phyloP scores from a whole-genome alignment of 2,113 vertebrate genomes.

The Ailuropoda melanoleuca region DNA sequence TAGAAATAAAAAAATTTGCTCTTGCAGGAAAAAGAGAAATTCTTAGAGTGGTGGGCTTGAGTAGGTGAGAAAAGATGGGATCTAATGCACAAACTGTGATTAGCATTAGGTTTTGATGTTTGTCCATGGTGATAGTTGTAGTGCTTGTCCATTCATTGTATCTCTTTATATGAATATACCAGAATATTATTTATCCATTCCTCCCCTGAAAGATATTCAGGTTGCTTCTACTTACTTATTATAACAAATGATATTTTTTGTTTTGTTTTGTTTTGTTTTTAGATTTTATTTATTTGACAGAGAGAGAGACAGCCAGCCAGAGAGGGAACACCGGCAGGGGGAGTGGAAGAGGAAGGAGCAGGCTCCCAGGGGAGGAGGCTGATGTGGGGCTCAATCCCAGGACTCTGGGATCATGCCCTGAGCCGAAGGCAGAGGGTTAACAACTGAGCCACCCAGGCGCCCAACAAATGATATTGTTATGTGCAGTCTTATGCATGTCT shows the following conservation, averaged over 20 bases:
- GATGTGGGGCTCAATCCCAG: too few relatives aligned
- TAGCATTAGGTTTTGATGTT: not conserved
- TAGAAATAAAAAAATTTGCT: not conserved
- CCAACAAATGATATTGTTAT: not conserved
- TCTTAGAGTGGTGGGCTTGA: not conserved
- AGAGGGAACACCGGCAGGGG: too few relatives aligned
- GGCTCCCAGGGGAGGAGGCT: too few relatives aligned
- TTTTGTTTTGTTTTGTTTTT: too few relatives aligned
- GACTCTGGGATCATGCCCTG: too few relatives aligned
- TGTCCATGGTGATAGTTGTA: not conserved
- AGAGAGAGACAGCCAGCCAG: too few relatives aligned
- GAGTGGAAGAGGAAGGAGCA: too few relatives aligned
- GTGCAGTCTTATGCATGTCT: not conserved
- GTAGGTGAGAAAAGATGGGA: not conserved
- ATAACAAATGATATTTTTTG: not conserved
- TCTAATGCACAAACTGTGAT: not conserved
- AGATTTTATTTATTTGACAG: too few relatives aligned
- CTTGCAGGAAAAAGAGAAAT: not conserved
- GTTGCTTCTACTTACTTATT: not conserved
- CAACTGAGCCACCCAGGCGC: too few relatives aligned
- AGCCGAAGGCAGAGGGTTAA: too few relatives aligned
- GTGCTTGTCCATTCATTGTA: not conserved
- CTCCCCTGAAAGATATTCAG: not conserved
- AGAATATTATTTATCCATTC: not conserved
- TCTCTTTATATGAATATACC: not conserved